These are phyloP conservation scores for Lycaon pictus DNA, from an alignment of 2,113 vertebrate species.

Conservation along the genomic window DNA sequence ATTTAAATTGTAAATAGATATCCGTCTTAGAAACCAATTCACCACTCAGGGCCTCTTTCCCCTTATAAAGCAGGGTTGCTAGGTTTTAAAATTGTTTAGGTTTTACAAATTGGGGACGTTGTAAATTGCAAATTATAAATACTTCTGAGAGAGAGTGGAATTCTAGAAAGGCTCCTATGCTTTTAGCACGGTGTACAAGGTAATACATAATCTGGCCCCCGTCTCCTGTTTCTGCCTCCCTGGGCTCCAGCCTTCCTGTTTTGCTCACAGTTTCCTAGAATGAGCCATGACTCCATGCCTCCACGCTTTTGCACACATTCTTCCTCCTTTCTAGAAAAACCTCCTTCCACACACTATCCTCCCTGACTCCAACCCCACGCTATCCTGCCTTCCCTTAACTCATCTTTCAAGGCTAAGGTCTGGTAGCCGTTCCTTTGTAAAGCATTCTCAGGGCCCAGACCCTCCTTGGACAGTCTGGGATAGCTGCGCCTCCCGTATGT, in stretches of 20 bases:
- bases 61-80: constrained; percentile 68
- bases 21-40: constrained; percentile 71
- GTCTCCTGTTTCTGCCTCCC: not conserved
- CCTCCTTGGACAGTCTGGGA: not conserved
- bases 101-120: constrained; percentile 45
- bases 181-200: not conserved
- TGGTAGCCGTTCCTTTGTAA: not conserved
- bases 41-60: constrained; percentile 23
- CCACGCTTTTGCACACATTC: not conserved
- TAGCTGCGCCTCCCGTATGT: not conserved
- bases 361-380: not conserved
- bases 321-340: not conserved
- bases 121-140: constrained; percentile 66
- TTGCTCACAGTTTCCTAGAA: not conserved
- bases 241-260: not conserved
- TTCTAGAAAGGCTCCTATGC: not conserved
- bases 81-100: constrained; percentile 62
- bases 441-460: not conserved
- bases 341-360: not conserved
- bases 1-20: constrained; percentile 82
- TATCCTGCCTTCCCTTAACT: not conserved
- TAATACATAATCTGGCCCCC: not conserved
- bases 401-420: not conserved
- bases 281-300: not conserved
- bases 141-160: not conserved